phyloP scores from a whole-genome alignment of 2,888 invertebrate genomes.

The Sinodicranocentrus sp. region DNA sequence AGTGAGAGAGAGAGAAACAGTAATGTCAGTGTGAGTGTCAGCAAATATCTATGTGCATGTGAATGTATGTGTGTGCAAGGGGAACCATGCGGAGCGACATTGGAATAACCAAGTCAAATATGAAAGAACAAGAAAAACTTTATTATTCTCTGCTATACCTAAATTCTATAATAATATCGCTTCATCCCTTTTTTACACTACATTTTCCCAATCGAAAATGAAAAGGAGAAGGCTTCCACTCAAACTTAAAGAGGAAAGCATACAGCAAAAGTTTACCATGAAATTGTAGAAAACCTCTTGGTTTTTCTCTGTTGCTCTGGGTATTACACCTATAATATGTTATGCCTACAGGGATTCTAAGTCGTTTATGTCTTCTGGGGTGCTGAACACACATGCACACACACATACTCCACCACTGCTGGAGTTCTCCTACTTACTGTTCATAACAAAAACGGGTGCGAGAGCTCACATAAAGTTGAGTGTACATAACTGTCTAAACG shows the following conservation, averaged over 20 bases:
- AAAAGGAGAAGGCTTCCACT: slow-evolving; percentile 16
- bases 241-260: slow-evolving; percentile 21
- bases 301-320: not conserved
- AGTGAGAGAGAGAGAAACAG: slow-evolving; percentile 25
- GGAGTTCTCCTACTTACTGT: slow-evolving; percentile 1
- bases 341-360: not conserved
- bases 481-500: slow-evolving; percentile 54
- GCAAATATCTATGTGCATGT: slow-evolving; percentile 35
- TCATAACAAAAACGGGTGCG: slow-evolving; percentile 30
- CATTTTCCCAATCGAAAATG: slow-evolving; percentile 27
- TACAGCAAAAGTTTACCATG: not conserved
- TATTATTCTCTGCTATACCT: slow-evolving; percentile 26
- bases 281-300: not conserved
- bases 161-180: slow-evolving; percentile 38
- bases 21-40: slow-evolving; percentile 47
- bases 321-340: not conserved
- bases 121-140: slow-evolving; percentile 27
- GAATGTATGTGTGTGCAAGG: slow-evolving; percentile 2
- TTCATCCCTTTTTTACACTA: slow-evolving; percentile 32
- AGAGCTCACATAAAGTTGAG: slow-evolving; percentile 49
- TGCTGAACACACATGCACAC: too few species aligned
- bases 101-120: slow-evolving; percentile 60
- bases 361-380: too few species aligned
- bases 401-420: not conserved
- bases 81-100: slow-evolving; percentile 45